These are phyloP conservation scores for Ectemnius continuus DNA, from an alignment of 2,888 invertebrate genomes.

Conservation along the genomic window DNA sequence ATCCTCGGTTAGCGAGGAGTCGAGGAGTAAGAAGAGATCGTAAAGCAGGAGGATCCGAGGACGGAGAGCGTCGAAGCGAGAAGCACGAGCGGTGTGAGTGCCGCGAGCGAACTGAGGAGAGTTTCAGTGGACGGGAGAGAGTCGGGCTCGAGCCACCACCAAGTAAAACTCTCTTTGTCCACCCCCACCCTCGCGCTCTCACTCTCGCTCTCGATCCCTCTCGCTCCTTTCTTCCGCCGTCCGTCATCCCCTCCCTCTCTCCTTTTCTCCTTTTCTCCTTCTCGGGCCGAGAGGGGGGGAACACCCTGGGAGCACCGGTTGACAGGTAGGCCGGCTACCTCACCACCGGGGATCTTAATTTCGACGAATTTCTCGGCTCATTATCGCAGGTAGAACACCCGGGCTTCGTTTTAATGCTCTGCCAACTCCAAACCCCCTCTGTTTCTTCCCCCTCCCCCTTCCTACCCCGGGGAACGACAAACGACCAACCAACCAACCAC, in stretches of 20 bases:
- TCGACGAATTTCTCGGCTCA: slow-evolving; percentile 19
- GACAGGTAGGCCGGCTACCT: slow-evolving; percentile 46
- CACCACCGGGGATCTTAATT: slow-evolving; percentile 19
- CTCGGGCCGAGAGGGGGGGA: neutral
- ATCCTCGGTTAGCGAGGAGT: no score
- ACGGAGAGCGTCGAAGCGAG: neutral
- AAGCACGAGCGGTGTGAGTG: slow-evolving; percentile 66
- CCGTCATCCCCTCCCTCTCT: slow-evolving; percentile 6
- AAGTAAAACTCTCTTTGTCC: slow-evolving; percentile 40
- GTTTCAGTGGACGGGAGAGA: no score
- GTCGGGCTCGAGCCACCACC: slow-evolving; percentile 56
- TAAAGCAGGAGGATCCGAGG: no score
- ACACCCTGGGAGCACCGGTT: slow-evolving; percentile 26
- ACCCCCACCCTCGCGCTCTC: slow-evolving; percentile 52
- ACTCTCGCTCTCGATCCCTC: slow-evolving; percentile 11
- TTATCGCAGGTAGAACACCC: slow-evolving; percentile 23
- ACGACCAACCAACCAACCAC: no score
- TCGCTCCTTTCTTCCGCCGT: slow-evolving; percentile 31
- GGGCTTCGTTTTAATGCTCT: no score
- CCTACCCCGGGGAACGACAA: no score
- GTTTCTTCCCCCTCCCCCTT: no score
- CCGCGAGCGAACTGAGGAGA: slow-evolving; percentile 74
- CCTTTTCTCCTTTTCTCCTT: slow-evolving; percentile 9
- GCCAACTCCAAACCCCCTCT: no score
- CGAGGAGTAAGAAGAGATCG: no score